Conservation (phyloP, 2,888 invertebrate species). For the Ophioninae sp. region DNA sequence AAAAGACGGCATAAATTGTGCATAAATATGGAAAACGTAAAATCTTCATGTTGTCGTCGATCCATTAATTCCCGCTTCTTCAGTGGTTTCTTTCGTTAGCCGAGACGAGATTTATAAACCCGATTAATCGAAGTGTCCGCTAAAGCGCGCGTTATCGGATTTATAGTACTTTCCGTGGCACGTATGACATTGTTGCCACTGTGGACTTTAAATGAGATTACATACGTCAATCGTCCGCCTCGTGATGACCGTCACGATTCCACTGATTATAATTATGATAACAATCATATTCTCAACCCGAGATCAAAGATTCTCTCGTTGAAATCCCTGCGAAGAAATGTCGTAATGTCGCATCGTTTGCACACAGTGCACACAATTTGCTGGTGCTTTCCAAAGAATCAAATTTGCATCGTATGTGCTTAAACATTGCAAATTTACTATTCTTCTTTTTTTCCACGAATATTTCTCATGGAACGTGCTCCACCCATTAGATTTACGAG, state of each 20-base stretch:
- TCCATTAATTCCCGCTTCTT: background rate
- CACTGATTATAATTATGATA: slow-evolving; percentile 35
- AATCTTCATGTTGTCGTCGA: background rate
- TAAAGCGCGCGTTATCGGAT: background rate
- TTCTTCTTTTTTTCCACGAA: background rate
- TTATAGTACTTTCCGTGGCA: background rate
- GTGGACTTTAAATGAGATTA: slow-evolving; percentile 27
- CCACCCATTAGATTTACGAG: slow-evolving; percentile 4
- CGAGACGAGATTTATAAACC: background rate
- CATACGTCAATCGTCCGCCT: slow-evolving; percentile 29
- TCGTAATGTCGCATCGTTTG: slow-evolving; percentile 23
- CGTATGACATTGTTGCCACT: slow-evolving; percentile 10
- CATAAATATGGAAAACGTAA: background rate
- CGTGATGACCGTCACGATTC: slow-evolving; percentile 24
- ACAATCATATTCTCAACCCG: slow-evolving; percentile 10
- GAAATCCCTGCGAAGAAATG: slow-evolving; percentile 16
- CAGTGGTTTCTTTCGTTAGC: background rate
- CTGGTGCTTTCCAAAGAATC: background rate
- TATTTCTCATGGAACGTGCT: background rate
- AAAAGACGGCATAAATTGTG: background rate
- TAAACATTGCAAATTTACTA: background rate
- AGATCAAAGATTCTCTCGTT: slow-evolving; percentile 10
- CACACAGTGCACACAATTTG: too few relatives aligned
- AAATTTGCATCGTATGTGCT: slow-evolving; percentile 20
- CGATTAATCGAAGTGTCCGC: background rate